Conservation (phyloP, 2,113 vertebrate genomes). For the Tachycineta bicolor region DNA sequence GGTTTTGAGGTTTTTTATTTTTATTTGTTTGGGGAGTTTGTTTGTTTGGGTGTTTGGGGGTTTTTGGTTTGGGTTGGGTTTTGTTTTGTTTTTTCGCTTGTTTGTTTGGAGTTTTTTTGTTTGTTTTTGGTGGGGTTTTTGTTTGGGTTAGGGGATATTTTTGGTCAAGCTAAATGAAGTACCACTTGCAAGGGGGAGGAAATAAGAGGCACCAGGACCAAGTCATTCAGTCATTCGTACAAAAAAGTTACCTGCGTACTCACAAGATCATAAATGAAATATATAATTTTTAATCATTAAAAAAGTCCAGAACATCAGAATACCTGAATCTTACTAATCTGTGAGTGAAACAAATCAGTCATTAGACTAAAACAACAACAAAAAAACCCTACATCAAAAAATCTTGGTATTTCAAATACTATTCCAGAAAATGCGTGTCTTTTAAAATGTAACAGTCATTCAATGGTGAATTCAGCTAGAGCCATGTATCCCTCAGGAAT, state of each 20-base stretch:
- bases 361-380: not conserved
- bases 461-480: not conserved
- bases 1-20: not conserved
- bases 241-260: not conserved
- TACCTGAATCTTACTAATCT: not conserved
- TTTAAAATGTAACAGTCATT: not conserved
- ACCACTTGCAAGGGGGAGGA: not conserved
- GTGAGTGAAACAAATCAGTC: not conserved
- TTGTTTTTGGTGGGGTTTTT: not conserved
- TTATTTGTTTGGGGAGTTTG: too few species aligned
- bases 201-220: not conserved
- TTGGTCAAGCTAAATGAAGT: not conserved
- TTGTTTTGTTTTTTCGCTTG: too few species aligned
- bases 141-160: not conserved
- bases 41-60: too few species aligned
- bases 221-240: not conserved
- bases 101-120: too few species aligned
- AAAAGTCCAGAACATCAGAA: not conserved
- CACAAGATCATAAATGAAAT: not conserved
- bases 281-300: not conserved
- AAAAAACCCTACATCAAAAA: not conserved
- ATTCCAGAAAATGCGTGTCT: not conserved
- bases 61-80: too few species aligned
- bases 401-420: not conserved
- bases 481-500: not conserved